These are phyloP conservation scores for Harpagifer antarcticus DNA, from an alignment of 2,797 vertebrate species.

Conservation along the genomic window DNA sequence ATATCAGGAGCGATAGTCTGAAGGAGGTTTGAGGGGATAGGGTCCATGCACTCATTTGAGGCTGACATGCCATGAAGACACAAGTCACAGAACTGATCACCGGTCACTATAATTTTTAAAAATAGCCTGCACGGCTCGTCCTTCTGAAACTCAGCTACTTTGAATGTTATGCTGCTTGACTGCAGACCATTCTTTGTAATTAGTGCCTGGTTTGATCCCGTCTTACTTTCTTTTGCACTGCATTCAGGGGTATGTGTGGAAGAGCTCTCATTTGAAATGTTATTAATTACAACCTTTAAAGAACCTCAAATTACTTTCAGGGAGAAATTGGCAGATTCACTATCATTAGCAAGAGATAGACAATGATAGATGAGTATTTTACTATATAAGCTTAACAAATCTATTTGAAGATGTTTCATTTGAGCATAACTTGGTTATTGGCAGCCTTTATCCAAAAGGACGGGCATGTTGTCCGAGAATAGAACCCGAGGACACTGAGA, in stretches of 20 bases:
- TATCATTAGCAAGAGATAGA: neutral
- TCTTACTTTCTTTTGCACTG: neutral
- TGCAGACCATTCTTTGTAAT: constrained; percentile 33
- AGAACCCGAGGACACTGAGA: neutral
- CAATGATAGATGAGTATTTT: neutral
- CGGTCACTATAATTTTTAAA: no score
- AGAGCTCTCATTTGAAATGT: neutral
- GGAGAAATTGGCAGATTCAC: no score
- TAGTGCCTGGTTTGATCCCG: constrained; percentile 16
- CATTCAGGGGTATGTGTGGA: neutral
- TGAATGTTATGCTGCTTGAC: constrained; percentile 12
- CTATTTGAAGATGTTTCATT: neutral
- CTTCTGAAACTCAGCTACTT: constrained; percentile 26
- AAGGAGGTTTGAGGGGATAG: no score
- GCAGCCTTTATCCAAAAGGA: neutral
- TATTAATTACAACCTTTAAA: neutral
- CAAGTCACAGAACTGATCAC: no score
- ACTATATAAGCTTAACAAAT: neutral
- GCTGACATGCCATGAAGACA: no score
- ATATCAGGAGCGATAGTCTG: no score
- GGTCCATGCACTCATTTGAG: no score
- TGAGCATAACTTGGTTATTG: neutral
- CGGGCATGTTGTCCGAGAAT: neutral
- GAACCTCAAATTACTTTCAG: no score
- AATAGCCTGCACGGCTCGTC: neutral